phyloP scores from a whole-genome alignment of 2,113 vertebrate species.

The Ctenomys sociabilis region DNA sequence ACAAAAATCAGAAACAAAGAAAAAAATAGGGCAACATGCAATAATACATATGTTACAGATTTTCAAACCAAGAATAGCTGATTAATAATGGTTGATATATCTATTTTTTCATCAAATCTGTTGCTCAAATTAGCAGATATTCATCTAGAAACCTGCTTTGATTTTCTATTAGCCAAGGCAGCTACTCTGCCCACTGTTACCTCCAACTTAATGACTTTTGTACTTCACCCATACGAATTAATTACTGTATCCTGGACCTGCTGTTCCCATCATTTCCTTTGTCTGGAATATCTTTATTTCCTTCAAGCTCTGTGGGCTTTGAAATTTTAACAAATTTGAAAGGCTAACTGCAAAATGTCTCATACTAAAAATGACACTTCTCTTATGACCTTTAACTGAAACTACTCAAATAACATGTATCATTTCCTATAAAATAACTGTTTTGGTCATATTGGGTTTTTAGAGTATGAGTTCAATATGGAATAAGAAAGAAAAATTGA shows the following conservation, averaged over 20 bases:
- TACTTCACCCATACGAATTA: constrained; percentile 5
- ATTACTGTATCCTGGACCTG: not conserved
- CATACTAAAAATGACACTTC: not conserved
- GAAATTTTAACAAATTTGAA: constrained; percentile 26
- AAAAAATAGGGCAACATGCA: too few species aligned
- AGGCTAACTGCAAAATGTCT: not conserved
- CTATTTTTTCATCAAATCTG: too few species aligned
- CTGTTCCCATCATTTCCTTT: not conserved
- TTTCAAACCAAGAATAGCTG: too few species aligned
- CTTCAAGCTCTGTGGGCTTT: not conserved
- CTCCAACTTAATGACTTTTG: not conserved
- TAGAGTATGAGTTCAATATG: not conserved
- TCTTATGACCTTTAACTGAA: constrained; percentile 29
- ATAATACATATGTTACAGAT: too few species aligned
- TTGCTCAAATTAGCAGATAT: too few species aligned
- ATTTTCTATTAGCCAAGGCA: not conserved
- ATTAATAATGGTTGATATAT: too few species aligned
- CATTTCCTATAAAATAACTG: not conserved
- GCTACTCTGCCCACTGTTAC: not conserved
- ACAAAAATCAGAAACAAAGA: too few species aligned
- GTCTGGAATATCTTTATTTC: not conserved
- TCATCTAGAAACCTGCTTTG: not conserved
- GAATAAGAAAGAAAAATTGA: constrained; percentile 20
- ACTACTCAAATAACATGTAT: not conserved
- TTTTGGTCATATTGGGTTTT: not conserved